Evolutionary conservation across 2,113 vertebrate species (phyloP).

Genomic region (Rhabdornis inornatus): DNA sequence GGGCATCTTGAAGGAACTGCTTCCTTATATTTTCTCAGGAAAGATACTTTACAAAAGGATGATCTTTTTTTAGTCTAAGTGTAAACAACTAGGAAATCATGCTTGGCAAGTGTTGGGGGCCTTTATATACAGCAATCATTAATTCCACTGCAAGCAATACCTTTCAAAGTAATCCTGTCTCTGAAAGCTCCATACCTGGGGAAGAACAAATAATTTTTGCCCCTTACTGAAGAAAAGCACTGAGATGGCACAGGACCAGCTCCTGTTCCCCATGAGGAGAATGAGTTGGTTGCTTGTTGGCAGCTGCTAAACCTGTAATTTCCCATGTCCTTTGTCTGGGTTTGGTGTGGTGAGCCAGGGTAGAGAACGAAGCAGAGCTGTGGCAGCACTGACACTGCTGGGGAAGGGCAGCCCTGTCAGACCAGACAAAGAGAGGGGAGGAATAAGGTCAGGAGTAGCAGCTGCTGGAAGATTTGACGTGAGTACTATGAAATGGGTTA

Average conservation of each 20-base stretch:
- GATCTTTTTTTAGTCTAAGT: not conserved
- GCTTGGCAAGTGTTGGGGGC: not conserved
- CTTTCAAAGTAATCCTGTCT: not conserved
- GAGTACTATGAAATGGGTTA: conserved; percentile 50
- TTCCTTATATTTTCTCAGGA: not conserved
- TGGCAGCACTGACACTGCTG: not conserved
- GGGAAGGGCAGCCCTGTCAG: not conserved
- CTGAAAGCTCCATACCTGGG: not conserved
- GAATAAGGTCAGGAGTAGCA: not conserved
- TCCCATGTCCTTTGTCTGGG: not conserved
- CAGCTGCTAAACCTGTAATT: not conserved
- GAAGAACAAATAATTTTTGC: not conserved
- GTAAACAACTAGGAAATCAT: not conserved
- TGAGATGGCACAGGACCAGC: not conserved
- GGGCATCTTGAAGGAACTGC: not conserved
- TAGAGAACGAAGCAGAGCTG: not conserved
- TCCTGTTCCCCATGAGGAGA: not conserved
- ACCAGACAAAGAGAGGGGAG: not conserved
- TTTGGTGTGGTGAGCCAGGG: not conserved
- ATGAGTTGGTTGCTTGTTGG: not conserved
- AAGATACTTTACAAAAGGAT: not conserved
- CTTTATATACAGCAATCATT: not conserved
- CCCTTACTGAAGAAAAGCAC: not conserved
- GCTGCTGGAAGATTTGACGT: conserved; percentile 33
- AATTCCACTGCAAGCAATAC: not conserved